Base-by-base conservation (phyloP, 2,113 vertebrate genomes). In the Eleginops maclovinus region DNA sequence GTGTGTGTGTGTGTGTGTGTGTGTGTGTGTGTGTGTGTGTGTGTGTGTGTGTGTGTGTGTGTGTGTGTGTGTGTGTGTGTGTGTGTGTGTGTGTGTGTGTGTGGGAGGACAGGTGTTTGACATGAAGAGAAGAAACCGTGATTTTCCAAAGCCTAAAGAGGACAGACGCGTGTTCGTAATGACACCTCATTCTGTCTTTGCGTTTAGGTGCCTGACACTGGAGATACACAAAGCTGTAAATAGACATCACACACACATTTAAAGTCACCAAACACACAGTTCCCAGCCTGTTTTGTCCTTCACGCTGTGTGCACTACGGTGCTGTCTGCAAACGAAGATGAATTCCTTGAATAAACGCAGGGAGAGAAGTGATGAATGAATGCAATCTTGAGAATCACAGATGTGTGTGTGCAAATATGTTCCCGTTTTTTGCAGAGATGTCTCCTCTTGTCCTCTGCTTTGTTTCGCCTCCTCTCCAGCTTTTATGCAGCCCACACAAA, bases 141-240 rank as follows among this genome's bases (percentile, higher is more conserved):
- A 31, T 22, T 62, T 65, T 66, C 59, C 67, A 28, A 75, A 36
- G 31, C 60, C 58, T 26, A 79, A 62, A 51, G n/a, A 14, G 67
- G 70, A 66, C 7, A 1, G 53, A 9, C 40, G 14, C 41, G 60
- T 65, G 70, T 61, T 54, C 54, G 71, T 79, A 71, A 78, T 24
- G 28, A 62, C 9, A 54, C 53, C 40, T 58, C 24, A 14, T 4
- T 28, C 60, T 72, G 28, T n/a, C 19, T 66, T 22, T 24, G 43
- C 41, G 50, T 70, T 71, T 63, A 31, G 15, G 41, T 43, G 49
- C 26, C n/a, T 49, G 71, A 58, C 59, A 24, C 40, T 31, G 49
- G 41, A 44, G 19, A 46, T 50, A 22, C 58, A 43, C 76, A 43
- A 43, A 59, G 31, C 44, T 44, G 2, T 4, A 58, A 24, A 7